These are phyloP conservation scores for Polyergus mexicanus DNA, from an alignment of 1,140 invertebrate species.

Conservation along the genomic window DNA sequence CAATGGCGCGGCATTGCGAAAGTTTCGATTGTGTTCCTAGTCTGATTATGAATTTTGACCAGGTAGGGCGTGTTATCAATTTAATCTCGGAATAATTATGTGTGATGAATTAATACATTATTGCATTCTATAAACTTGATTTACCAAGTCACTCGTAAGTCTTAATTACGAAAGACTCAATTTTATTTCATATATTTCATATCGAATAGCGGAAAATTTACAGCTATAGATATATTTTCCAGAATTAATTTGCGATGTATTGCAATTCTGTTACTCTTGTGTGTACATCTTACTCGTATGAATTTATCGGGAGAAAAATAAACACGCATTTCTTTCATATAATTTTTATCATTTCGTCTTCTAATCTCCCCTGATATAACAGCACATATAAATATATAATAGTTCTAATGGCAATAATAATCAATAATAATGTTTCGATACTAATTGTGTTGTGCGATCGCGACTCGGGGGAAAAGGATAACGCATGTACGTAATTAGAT, in stretches of 20 bases:
- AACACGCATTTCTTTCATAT: too few relatives aligned
- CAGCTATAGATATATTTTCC: background rate
- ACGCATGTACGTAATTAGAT: slow-evolving; percentile 31
- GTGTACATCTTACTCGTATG: background rate
- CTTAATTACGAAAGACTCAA: background rate
- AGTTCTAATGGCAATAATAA: background rate
- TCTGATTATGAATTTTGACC: slow-evolving; percentile 46
- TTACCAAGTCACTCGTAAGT: background rate
- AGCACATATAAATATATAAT: background rate
- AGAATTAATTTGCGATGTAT: background rate
- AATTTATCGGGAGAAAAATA: background rate
- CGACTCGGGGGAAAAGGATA: background rate
- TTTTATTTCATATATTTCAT: background rate
- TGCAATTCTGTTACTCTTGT: background rate
- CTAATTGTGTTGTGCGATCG: background rate
- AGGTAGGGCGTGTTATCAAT: slow-evolving; percentile 23
- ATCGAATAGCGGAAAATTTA: background rate
- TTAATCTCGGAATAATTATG: slow-evolving; percentile 19
- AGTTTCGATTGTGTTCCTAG: slow-evolving; percentile 43
- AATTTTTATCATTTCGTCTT: background rate
- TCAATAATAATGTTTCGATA: background rate
- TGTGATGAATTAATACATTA: slow-evolving; percentile 4
- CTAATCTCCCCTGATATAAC: background rate
- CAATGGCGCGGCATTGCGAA: background rate
- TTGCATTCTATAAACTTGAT: background rate